These are phyloP conservation scores for Etia nguti DNA, from an alignment of 2,113 vertebrate genomes.

Conservation along the genomic window DNA sequence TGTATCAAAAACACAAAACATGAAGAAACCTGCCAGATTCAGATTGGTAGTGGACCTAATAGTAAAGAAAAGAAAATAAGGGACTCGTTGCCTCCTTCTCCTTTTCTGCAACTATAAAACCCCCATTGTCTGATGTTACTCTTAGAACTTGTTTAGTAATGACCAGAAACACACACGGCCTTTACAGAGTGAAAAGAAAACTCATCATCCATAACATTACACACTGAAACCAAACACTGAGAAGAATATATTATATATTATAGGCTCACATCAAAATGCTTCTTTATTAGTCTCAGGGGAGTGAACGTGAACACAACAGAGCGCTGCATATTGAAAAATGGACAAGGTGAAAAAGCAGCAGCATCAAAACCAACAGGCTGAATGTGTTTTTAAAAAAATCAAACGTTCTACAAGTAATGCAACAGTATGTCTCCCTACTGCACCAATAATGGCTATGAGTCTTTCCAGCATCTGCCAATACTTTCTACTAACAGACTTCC, in stretches of 20 bases:
- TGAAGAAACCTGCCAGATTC: slow-evolving; percentile 37
- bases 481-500: not conserved
- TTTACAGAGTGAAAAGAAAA: not conserved
- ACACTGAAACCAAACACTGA: not conserved
- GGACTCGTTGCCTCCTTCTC: not conserved
- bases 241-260: not conserved
- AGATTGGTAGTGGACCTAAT: not conserved
- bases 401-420: not conserved
- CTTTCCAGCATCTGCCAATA: not conserved
- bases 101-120: not conserved
- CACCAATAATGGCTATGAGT: not conserved
- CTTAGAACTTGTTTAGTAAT: not conserved
- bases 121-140: accelerated
- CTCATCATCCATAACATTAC: not conserved
- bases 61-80: not conserved
- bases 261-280: not conserved
- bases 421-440: not conserved
- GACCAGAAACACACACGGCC: not conserved
- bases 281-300: not conserved
- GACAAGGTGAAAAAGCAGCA: not conserved
- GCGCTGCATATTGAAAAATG: not conserved
- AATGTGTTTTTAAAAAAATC: not conserved
- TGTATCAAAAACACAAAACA: slow-evolving; percentile 26
- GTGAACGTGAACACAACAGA: not conserved
- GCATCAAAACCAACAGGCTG: not conserved